Conservation (phyloP, 2,888 invertebrate genomes). For the Coecobrya sp. region DNA sequence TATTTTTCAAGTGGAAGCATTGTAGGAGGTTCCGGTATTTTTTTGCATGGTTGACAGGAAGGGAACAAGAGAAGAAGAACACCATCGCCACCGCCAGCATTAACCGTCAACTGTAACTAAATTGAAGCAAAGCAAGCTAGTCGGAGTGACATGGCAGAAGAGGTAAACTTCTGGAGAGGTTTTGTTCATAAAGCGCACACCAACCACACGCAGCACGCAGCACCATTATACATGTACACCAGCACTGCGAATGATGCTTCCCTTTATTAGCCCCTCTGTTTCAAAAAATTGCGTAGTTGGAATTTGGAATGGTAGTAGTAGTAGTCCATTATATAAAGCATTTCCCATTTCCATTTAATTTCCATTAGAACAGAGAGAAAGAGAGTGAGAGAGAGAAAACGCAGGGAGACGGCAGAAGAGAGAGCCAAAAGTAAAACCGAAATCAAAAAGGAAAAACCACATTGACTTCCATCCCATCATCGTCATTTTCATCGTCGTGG, state of each 20-base stretch:
- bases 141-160: constrained; percentile 56
- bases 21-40: constrained; percentile 72
- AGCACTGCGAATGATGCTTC: neutral
- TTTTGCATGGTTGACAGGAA: constrained; percentile 70
- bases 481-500: constrained; percentile 51
- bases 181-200: constrained; percentile 42
- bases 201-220: neutral
- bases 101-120: constrained; percentile 64
- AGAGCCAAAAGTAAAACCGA: constrained; percentile 43
- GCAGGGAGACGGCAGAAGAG: constrained; percentile 2
- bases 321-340: constrained; percentile 57
- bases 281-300: constrained; percentile 48
- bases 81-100: constrained; percentile 33
- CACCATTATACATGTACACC: neutral
- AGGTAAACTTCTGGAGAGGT: constrained; percentile 19
- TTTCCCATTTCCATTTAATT: constrained; percentile 74
- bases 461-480: constrained; percentile 61
- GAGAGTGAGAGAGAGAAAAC: too few relatives aligned
- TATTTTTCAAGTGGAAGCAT: constrained; percentile 65
- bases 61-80: constrained; percentile 33
- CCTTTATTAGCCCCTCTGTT: constrained; percentile 53
- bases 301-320: constrained; percentile 7
- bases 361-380: constrained; percentile 49
- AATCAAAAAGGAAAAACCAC: constrained; percentile 71
- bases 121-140: constrained; percentile 46